Evolutionary conservation across 2,888 invertebrate genomes (phyloP), one percentile per base, ranked within the genome.

Genomic region (Belgica antarctica): DNA sequence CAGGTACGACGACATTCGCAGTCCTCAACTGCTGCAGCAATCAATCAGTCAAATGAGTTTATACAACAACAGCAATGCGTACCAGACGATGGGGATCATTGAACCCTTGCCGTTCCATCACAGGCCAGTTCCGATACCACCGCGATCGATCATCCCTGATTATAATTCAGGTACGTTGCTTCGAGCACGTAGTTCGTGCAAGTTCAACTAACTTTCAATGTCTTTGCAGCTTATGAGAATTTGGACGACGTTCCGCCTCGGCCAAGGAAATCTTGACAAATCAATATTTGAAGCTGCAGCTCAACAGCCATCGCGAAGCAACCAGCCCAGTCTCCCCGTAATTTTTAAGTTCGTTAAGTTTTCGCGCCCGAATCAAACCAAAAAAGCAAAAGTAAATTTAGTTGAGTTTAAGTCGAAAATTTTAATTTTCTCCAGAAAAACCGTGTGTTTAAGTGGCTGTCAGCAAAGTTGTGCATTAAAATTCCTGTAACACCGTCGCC

Each of bases 231-330:
- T 57, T 68, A 68, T 68, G 68, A 68, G 8, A 68, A 68, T 28
- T 68, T 68, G 27, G 68, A 68, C 34, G 52, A 25, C 2, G 34
- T 68, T 63, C 72, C 73, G 73, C 77, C 79, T 72, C 77, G 78
- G 73, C 79, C 81, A 73, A 76, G 80, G 74, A 78, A 80, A 78
- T 77, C 80, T 78, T 80, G 81, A 80, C 78, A 70, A 59, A 62
- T 72, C 52, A 57, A 72, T 17, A 69, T 70, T 24, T 72, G 68
- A 71, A 68, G 24, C 12, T 24, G 2, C 27, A 10, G 57, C 5
- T 47, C 47, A 47, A 10, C 10, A 10, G 17, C 47, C n/a, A 15
- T 15, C 5, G n/a, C 10, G 17, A 7, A 47, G 12, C 17, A 24
- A 1, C 25, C 27, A 61, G 24, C 25, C 1, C 25, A 61, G 28